Evolutionary conservation across 2,113 vertebrate species (phyloP).

Genomic region (Glaucomys volans): DNA sequence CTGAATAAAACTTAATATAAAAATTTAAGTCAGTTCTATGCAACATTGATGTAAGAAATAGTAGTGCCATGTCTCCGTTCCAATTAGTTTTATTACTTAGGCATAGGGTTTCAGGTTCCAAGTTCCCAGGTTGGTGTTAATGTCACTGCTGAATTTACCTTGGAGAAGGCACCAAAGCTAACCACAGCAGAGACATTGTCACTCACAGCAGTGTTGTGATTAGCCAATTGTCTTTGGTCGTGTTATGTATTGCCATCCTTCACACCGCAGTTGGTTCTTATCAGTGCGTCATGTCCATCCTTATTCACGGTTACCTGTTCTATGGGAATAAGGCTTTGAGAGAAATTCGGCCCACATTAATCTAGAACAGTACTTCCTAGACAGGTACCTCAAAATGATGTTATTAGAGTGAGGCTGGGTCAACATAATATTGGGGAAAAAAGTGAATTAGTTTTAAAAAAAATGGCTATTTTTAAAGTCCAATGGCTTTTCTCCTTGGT

Average conservation of each 20-base stretch:
- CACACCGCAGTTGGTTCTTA: slow-evolving; percentile 81
- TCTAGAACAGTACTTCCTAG: slow-evolving; percentile 80
- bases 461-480: slow-evolving; percentile 69
- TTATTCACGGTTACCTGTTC: slow-evolving; percentile 82
- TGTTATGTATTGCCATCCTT: slow-evolving; percentile 82
- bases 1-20: slow-evolving; percentile 69
- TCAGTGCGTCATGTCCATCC: slow-evolving; percentile 79
- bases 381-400: slow-evolving; percentile 78
- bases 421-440: slow-evolving; percentile 61
- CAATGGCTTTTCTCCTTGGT: slow-evolving; percentile 62
- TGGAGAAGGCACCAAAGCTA: slow-evolving; percentile 82
- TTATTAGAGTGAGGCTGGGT: slow-evolving; percentile 74
- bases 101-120: slow-evolving; percentile 72
- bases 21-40: slow-evolving; percentile 72
- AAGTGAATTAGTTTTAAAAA: slow-evolving; percentile 63
- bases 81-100: slow-evolving; percentile 77
- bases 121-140: slow-evolving; percentile 77
- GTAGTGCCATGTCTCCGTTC: slow-evolving; percentile 69
- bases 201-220: slow-evolving; percentile 83
- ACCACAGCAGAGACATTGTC: slow-evolving; percentile 83
- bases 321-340: slow-evolving; percentile 83
- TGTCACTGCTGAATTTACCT: slow-evolving; percentile 84
- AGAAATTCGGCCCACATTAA: slow-evolving; percentile 80
- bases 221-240: slow-evolving; percentile 81
- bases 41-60: slow-evolving; percentile 68